phyloP scores from a whole-genome alignment of 2,888 invertebrate genomes.

The Chirona hameri region DNA sequence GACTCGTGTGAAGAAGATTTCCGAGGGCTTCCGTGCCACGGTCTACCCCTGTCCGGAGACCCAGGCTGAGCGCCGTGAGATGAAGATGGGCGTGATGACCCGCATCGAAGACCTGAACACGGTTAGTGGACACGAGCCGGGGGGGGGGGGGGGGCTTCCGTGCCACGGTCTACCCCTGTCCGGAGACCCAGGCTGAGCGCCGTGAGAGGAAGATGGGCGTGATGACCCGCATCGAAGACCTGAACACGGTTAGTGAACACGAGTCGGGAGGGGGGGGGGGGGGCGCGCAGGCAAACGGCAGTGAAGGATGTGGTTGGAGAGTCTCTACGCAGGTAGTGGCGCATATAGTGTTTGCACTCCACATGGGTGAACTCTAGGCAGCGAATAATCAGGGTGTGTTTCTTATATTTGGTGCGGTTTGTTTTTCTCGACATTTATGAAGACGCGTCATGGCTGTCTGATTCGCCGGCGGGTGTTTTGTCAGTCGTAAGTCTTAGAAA shows the following conservation, averaged over 20 bases:
- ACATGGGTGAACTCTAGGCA: too few relatives aligned
- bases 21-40: conserved; percentile 42
- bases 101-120: conserved; percentile 41
- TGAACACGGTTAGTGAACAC: conserved; percentile 40
- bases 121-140: conserved; percentile 37
- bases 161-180: conserved; percentile 42
- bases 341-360: too few relatives aligned
- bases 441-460: too few relatives aligned
- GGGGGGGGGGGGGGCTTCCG: conserved; percentile 34
- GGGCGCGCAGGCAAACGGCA: too few relatives aligned
- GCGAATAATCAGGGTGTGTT: too few relatives aligned
- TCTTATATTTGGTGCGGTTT: too few relatives aligned
- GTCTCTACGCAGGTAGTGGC: too few relatives aligned
- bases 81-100: conserved; percentile 41
- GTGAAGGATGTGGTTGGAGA: too few relatives aligned
- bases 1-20: conserved; percentile 44
- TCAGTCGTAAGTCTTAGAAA: too few relatives aligned
- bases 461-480: too few relatives aligned
- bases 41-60: conserved; percentile 41
- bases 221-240: conserved; percentile 41
- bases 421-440: too few relatives aligned
- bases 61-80: conserved; percentile 40
- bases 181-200: conserved; percentile 40
- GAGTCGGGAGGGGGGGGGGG: too few relatives aligned
- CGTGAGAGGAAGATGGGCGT: conserved; percentile 41